These are phyloP conservation scores for Malurus cyaneus DNA, from an alignment of 2,113 vertebrate genomes.

Conservation along the genomic window DNA sequence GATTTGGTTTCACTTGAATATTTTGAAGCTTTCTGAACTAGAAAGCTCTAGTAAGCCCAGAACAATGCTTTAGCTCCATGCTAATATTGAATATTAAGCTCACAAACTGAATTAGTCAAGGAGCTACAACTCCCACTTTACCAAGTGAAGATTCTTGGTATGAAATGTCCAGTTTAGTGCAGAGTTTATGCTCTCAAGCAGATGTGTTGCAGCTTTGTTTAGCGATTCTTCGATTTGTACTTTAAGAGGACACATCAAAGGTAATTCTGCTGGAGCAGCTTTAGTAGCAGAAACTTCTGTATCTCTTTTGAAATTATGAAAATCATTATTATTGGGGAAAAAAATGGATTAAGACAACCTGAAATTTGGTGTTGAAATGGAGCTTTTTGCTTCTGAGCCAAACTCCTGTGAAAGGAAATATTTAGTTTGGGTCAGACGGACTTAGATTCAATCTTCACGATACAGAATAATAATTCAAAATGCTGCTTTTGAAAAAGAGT, in stretches of 20 bases:
- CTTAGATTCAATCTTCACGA: not conserved
- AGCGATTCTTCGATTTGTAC: not conserved
- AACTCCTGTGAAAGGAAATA: not conserved
- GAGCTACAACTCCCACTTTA: not conserved
- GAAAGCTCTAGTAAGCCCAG: not conserved
- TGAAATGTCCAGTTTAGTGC: not conserved
- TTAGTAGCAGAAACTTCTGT: not conserved
- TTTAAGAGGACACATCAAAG: not conserved
- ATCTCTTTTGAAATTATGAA: not conserved
- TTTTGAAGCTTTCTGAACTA: not conserved
- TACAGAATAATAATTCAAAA: not conserved
- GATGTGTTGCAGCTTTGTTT: not conserved
- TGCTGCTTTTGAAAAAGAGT: not conserved
- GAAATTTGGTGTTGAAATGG: not conserved
- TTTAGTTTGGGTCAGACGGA: not conserved
- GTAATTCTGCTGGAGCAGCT: not conserved
- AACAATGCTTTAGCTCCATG: not conserved
- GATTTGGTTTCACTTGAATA: conserved; percentile 24
- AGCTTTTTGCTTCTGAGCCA: not conserved
- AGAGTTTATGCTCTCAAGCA: not conserved
- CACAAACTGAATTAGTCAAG: conserved; percentile 14
- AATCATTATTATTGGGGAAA: not conserved
- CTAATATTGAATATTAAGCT: not conserved
- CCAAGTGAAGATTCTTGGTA: not conserved
- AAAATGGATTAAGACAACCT: not conserved